Conservation (phyloP, 2,888 invertebrate genomes). For the Hydroisotoma schaefferi region DNA sequence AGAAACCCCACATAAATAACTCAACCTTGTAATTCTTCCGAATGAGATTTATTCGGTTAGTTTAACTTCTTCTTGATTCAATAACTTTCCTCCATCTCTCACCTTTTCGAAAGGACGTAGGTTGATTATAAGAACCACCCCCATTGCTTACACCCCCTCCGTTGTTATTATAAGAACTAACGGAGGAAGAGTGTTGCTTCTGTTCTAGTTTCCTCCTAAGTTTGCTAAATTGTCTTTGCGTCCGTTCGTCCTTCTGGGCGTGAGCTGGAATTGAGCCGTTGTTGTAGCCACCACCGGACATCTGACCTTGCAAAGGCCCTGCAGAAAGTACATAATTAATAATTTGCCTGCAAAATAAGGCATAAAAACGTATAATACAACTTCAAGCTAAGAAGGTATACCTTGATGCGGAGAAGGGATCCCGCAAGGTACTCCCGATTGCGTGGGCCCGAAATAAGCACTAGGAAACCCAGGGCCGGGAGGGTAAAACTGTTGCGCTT, state of each 20-base stretch:
- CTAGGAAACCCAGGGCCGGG: slow-evolving; percentile 45
- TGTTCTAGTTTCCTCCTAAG: slow-evolving; percentile 71
- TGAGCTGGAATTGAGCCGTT: slow-evolving; percentile 35
- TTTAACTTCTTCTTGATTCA: no score
- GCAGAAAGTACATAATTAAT: slow-evolving; percentile 11
- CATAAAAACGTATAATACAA: background rate
- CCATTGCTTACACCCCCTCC: no score
- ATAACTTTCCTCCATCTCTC: slow-evolving; percentile 12
- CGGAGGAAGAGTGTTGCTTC: slow-evolving; percentile 54
- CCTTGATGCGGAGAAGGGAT: slow-evolving; percentile 44
- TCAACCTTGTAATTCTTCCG: background rate
- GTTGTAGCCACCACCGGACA: slow-evolving; percentile 29
- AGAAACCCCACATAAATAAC: background rate
- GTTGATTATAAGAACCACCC: slow-evolving; percentile 33
- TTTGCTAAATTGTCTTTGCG: slow-evolving; percentile 72
- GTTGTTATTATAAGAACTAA: slow-evolving; percentile 15
- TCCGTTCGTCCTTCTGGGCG: slow-evolving; percentile 70
- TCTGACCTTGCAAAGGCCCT: slow-evolving; percentile 29
- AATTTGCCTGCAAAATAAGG: background rate
- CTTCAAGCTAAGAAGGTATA: no score
- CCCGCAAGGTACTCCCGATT: slow-evolving; percentile 42
- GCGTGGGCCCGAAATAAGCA: slow-evolving; percentile 42
- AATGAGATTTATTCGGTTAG: no score
- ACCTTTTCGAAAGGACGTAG: slow-evolving; percentile 57
- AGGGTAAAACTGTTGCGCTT: slow-evolving; percentile 46